These are phyloP conservation scores for Oryzias woworae DNA, from an alignment of 2,113 vertebrate genomes.

Conservation along the genomic window DNA sequence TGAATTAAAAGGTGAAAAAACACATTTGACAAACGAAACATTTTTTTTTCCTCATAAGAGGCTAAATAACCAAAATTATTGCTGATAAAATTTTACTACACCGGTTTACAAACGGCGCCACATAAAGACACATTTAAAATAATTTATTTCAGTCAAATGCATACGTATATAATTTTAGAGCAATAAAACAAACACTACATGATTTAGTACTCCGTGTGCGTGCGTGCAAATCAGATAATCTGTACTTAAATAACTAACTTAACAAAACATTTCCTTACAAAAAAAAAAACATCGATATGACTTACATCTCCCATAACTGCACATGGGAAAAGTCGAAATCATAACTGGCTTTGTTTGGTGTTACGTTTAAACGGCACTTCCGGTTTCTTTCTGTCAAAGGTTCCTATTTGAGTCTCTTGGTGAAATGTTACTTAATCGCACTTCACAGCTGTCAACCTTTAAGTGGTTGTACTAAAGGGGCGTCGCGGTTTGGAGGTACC, in stretches of 20 bases:
- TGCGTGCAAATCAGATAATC: background rate
- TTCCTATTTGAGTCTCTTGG: slow-evolving; percentile 33
- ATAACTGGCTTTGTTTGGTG: slow-evolving; percentile 18
- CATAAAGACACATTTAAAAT: no score
- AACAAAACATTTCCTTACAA: background rate
- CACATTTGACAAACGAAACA: no score
- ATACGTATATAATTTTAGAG: background rate
- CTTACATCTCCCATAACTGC: slow-evolving; percentile 42
- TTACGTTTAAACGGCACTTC: slow-evolving; percentile 36
- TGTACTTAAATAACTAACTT: background rate
- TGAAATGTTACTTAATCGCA: slow-evolving; percentile 8
- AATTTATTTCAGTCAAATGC: no score
- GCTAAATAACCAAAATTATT: no score
- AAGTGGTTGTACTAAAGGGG: background rate
- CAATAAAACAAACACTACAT: background rate
- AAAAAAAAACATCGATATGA: background rate
- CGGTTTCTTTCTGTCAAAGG: slow-evolving; percentile 21
- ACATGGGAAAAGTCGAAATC: background rate
- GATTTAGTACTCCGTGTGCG: background rate
- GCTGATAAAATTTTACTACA: no score
- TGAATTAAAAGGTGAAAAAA: no score
- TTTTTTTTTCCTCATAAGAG: no score
- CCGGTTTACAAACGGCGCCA: no score
- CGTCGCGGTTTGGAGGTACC: slow-evolving; percentile 21
- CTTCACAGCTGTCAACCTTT: background rate